Percentiles rank a stretch among this genome's conserved stretches.
Conservation (phyloP, 2,888 invertebrate genomes). For the Lithosia quadra region DNA sequence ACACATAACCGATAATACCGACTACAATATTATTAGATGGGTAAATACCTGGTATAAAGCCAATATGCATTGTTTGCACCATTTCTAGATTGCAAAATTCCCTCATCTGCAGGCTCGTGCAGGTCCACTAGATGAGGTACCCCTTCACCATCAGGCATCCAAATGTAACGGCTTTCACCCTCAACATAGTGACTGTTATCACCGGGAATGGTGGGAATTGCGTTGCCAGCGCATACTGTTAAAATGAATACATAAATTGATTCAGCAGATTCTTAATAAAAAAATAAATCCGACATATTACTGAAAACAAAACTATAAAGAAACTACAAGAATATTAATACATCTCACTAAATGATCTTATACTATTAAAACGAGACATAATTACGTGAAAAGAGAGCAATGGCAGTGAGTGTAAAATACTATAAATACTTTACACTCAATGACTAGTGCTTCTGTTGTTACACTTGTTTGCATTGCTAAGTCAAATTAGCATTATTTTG, state of each 20-base stretch:
- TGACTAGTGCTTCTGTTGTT: too few species aligned
- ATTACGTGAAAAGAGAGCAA: background rate
- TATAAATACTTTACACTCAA: too few species aligned
- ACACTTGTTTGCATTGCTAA: too few species aligned
- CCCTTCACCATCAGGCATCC: constrained; percentile 79
- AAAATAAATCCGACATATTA: background rate
- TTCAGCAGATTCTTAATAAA: background rate
- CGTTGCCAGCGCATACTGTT: constrained; percentile 45
- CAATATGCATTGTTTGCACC: constrained; percentile 74
- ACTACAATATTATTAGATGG: too few species aligned
- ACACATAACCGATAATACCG: background rate
- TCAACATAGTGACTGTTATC: constrained; percentile 80
- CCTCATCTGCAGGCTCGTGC: constrained; percentile 57
- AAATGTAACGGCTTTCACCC: constrained; percentile 77
- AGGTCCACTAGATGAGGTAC: constrained; percentile 72
- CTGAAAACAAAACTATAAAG: background rate
- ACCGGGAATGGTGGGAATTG: constrained; percentile 66
- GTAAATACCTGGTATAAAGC: constrained; percentile 65
- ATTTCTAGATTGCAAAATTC: constrained; percentile 55
- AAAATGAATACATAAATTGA: background rate
- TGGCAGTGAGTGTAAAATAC: too few species aligned
- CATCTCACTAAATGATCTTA: background rate
- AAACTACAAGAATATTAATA: background rate
- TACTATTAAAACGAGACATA: background rate
- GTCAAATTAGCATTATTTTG: background rate